These are phyloP conservation scores for Nezara viridula DNA, from an alignment of 2,888 invertebrate genomes.

Conservation along the genomic window DNA sequence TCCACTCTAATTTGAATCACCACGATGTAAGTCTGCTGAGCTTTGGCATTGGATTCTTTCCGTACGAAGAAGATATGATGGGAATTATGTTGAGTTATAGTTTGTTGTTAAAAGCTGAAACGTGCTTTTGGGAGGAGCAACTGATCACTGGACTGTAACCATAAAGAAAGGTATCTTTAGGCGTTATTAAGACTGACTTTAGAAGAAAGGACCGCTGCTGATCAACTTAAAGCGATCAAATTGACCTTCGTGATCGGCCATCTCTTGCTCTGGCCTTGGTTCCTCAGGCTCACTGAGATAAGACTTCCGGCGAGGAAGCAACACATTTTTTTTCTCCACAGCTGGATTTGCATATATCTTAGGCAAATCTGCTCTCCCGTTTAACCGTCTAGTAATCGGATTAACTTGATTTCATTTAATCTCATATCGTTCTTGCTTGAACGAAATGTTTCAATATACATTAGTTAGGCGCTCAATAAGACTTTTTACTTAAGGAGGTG, in stretches of 20 bases:
- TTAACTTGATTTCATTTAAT: no score
- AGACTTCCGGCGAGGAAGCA: background rate
- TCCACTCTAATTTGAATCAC: no score
- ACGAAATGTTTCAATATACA: no score
- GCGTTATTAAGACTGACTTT: background rate
- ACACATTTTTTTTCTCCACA: background rate
- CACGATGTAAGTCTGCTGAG: no score
- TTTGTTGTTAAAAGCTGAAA: background rate
- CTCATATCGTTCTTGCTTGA: no score
- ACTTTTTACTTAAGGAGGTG: no score
- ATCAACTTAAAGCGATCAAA: conserved; percentile 14
- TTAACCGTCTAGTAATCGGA: no score
- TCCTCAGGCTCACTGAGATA: background rate
- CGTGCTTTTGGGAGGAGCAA: background rate
- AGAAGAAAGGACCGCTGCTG: background rate
- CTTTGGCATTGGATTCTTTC: no score
- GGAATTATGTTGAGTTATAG: background rate
- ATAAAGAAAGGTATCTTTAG: background rate
- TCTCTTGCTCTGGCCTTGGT: background rate
- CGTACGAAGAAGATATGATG: no score
- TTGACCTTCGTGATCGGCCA: background rate
- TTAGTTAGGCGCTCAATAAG: no score
- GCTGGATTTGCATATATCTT: no score
- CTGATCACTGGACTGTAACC: background rate
- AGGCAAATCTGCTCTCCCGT: no score